Evolutionary conservation across 1,140 invertebrate genomes (phyloP).

Genomic region (Araneus ventricosus): DNA sequence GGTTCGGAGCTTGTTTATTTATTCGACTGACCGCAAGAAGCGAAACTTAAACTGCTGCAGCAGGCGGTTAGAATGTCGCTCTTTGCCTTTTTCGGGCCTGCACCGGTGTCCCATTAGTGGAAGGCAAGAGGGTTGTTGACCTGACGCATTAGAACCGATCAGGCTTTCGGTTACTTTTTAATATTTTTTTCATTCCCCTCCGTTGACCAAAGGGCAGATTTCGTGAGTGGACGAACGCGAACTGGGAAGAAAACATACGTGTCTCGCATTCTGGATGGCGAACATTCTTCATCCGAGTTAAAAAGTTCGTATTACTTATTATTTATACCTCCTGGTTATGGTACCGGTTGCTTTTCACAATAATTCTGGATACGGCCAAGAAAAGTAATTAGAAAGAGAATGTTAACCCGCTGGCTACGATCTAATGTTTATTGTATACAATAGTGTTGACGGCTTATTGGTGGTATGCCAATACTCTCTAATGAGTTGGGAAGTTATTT

Average conservation of each 20-base stretch:
- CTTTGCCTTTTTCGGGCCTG: slow-evolving; percentile 32
- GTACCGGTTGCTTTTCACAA: neutral
- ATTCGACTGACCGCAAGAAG: slow-evolving; percentile 38
- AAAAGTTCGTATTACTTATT: neutral
- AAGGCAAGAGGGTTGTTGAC: slow-evolving; percentile 29
- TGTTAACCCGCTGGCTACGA: neutral
- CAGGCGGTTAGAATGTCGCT: slow-evolving; percentile 6
- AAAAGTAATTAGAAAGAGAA: neutral
- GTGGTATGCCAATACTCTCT: neutral
- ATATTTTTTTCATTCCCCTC: slow-evolving; percentile 21
- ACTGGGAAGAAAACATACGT: slow-evolving; percentile 3
- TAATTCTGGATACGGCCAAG: neutral
- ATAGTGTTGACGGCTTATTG: neutral
- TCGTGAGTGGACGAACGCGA: slow-evolving; percentile 35
- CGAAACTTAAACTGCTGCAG: neutral
- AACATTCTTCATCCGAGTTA: neutral
- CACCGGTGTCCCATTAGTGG: slow-evolving; percentile 18
- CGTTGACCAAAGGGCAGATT: slow-evolving; percentile 59
- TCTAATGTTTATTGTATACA: neutral
- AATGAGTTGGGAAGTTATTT: neutral
- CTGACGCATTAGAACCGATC: slow-evolving; percentile 17
- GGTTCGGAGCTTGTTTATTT: slow-evolving; percentile 9
- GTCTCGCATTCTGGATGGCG: neutral
- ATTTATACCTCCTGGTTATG: neutral
- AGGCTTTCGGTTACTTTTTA: slow-evolving; percentile 6